Conservation (phyloP, 2,113 vertebrate genomes). For the Upupa epops region DNA sequence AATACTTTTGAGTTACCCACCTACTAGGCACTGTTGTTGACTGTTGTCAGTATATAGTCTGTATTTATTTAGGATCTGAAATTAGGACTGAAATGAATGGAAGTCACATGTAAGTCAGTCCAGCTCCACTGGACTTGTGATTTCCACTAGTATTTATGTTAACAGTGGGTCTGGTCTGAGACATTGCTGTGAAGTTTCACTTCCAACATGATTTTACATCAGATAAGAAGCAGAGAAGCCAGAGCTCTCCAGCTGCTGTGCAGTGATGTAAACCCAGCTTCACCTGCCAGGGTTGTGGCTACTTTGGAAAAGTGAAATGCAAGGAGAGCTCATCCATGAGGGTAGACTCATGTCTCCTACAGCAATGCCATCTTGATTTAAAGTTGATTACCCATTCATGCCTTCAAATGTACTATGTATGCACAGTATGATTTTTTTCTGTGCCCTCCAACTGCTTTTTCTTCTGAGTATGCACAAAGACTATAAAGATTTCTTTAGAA, state of each 20-base stretch:
- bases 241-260: not conserved
- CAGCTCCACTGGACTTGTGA: not conserved
- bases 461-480: not conserved
- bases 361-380: constrained; percentile 1
- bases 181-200: not conserved
- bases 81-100: not conserved
- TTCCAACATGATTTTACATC: constrained; percentile 18
- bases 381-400: not conserved
- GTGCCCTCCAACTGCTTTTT: not conserved
- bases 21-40: not conserved
- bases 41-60: not conserved
- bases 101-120: not conserved
- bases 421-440: not conserved
- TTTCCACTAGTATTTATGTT: not conserved
- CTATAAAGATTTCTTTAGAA: not conserved
- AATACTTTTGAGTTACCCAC: not conserved
- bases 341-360: not conserved
- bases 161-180: not conserved
- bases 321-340: not conserved
- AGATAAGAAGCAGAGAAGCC: not conserved
- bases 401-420: not conserved
- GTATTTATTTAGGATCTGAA: not conserved
- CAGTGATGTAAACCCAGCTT: not conserved
- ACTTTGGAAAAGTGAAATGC: not conserved
- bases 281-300: not conserved